Evolutionary conservation across 2,888 invertebrate genomes (phyloP), one percentile per base, ranked within the genome.

Genomic region (Thelaira solivaga): DNA sequence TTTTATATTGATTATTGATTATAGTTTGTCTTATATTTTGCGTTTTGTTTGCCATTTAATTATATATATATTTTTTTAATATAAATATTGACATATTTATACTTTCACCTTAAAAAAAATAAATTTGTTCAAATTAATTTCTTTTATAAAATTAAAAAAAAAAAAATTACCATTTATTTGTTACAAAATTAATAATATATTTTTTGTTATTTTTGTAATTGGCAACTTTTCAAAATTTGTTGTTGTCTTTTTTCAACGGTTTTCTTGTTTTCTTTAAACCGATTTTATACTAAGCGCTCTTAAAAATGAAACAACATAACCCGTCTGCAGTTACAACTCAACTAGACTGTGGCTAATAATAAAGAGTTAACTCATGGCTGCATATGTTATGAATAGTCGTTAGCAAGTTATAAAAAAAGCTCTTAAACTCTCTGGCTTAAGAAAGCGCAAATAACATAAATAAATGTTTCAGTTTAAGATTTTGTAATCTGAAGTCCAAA

Each of bases 91-190:
- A 55, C 65, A 51, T 26, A 65, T 26, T 73, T 77, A 64, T 65
- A 69, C 77, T 77, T 77, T 77, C 77, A 77, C 77, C 73, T 26
- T n/a, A 22, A 26, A 29, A n/a, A n/a, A n/a, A n/a, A n/a, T n/a
- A n/a, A n/a, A 16, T 53, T 59, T 45, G 13, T 55, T 59, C 45
- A 43, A 71, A 59, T 26, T 26, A 39, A 18, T 43, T 31, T 18
- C 8, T 16, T 24, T 51, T n/a, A 11, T 8, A 11, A 4, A 16
- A 18, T 39, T 53, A 18, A 41, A 11, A 18, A 16, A 34, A 45
- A 59, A 43, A 24, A 24, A 29, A 39, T 75, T 75, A 75, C 68
- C 61, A 62, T 65, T 65, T 65, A 55, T 45, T 65, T 65, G 16
- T 59, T 57, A 24, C 41, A 24, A 20, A 43, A 22, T 55, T 7